Evolutionary conservation across 2,888 invertebrate genomes (phyloP).

Genomic region (Caenorhabditis sp.): DNA sequence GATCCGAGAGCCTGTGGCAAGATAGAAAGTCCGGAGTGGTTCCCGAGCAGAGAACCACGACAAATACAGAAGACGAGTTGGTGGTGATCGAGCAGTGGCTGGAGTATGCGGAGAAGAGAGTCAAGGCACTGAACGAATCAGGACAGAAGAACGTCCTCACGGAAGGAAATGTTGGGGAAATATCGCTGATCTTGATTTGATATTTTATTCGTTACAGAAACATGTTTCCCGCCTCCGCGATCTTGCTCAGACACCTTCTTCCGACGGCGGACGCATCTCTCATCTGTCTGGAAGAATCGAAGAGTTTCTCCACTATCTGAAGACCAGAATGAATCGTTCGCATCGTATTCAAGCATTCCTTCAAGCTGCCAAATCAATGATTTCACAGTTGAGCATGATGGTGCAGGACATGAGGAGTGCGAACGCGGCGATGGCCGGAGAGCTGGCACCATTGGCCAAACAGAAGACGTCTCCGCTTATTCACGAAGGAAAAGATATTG

Average conservation of each 20-base stretch:
- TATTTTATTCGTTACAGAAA: too few species aligned
- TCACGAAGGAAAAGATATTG: constrained; percentile 76
- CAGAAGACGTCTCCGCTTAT: constrained; percentile 77
- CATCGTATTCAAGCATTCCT: constrained; percentile 73
- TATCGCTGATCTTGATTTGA: too few species aligned
- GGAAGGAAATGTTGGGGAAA: constrained; percentile 74
- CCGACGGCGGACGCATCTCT: constrained; percentile 65
- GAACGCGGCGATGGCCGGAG: constrained; percentile 80
- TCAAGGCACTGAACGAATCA: constrained; percentile 70
- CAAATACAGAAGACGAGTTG: constrained; percentile 57
- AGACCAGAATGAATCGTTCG: constrained; percentile 69
- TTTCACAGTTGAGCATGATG: constrained; percentile 80
- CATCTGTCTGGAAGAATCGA: constrained; percentile 71
- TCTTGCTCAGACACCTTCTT: constrained; percentile 43
- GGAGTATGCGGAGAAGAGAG: constrained; percentile 65
- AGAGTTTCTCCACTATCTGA: constrained; percentile 72
- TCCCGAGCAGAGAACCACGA: constrained; percentile 28
- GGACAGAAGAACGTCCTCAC: constrained; percentile 66
- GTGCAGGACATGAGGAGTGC: constrained; percentile 76
- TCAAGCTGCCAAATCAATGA: constrained; percentile 73
- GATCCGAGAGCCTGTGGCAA: constrained; percentile 74
- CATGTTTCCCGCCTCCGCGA: constrained; percentile 59
- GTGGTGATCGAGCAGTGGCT: constrained; percentile 73
- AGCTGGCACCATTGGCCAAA: constrained; percentile 78
- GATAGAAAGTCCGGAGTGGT: constrained; percentile 31